Evolutionary conservation across 2,888 invertebrate species (phyloP).

Genomic region (Macrosoma leucophasiata): DNA sequence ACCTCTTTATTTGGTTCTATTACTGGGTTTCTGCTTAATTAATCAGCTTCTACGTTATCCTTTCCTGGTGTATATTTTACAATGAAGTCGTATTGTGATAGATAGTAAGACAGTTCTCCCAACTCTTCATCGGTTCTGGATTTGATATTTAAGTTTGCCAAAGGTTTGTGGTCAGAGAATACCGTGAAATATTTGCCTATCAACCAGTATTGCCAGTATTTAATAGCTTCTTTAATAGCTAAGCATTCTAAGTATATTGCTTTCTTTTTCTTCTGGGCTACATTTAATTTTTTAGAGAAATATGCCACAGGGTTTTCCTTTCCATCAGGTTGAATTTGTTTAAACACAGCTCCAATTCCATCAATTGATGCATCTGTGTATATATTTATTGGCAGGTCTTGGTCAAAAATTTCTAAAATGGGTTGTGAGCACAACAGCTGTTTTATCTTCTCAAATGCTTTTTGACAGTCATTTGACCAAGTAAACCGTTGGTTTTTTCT

Average conservation of each 20-base stretch:
- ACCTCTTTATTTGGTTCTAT: not conserved
- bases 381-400: constrained; percentile 25
- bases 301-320: constrained; percentile 22
- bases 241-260: constrained; percentile 21
- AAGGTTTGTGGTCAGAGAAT: constrained; percentile 24
- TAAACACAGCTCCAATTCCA: constrained; percentile 27
- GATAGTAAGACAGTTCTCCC: not conserved
- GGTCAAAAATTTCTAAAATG: constrained; percentile 24
- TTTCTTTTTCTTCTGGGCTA: constrained; percentile 19
- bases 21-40: constrained; percentile 3
- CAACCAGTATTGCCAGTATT: constrained; percentile 27
- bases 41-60: constrained; percentile 1
- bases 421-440: constrained; percentile 20
- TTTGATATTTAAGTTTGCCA: constrained; percentile 17
- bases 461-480: constrained; percentile 14
- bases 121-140: constrained; percentile 23
- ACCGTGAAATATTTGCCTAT: constrained; percentile 25
- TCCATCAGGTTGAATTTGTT: constrained; percentile 17
- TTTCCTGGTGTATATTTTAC: constrained; percentile 13
- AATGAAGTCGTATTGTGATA: constrained; percentile 25
- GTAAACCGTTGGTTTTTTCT: constrained; percentile 7
- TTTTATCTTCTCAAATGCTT: constrained; percentile 22
- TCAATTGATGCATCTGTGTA: constrained; percentile 26
- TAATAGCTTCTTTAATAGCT: constrained; percentile 25
- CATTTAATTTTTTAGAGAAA: constrained; percentile 14